These are phyloP conservation scores for Sakesphorus luctuosus DNA, from an alignment of 2,113 vertebrate species.

Conservation along the genomic window DNA sequence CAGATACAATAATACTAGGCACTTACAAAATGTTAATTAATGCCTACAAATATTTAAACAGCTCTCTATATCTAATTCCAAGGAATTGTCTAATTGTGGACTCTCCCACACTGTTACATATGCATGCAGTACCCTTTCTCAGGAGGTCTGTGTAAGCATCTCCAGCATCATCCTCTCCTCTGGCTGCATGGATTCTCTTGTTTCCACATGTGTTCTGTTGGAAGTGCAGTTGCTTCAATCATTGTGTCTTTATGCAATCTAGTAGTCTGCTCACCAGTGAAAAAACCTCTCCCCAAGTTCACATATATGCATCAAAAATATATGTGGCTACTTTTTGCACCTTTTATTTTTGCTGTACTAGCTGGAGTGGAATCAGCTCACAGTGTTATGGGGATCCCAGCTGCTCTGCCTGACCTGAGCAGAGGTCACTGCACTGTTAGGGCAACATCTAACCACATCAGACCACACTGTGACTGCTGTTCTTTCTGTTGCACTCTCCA, in stretches of 20 bases:
- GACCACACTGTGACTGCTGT: background rate
- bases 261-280: background rate
- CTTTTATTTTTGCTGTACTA: background rate
- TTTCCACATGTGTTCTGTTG: background rate
- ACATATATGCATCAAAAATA: background rate
- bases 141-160: background rate
- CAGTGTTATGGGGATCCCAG: accelerated
- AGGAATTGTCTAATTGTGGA: background rate
- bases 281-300: background rate
- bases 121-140: accelerated
- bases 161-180: background rate
- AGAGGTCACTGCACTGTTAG: background rate
- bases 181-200: accelerated
- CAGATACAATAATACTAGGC: accelerated
- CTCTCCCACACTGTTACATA: background rate
- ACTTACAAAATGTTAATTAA: background rate
- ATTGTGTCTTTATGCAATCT: background rate
- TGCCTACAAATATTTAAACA: background rate
- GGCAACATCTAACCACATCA: background rate
- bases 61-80: background rate
- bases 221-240: background rate
- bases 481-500: background rate
- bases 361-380: background rate
- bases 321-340: background rate
- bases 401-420: background rate